These are phyloP conservation scores for Ceratotherium simum DNA, from an alignment of 2,113 vertebrate species.

Conservation along the genomic window DNA sequence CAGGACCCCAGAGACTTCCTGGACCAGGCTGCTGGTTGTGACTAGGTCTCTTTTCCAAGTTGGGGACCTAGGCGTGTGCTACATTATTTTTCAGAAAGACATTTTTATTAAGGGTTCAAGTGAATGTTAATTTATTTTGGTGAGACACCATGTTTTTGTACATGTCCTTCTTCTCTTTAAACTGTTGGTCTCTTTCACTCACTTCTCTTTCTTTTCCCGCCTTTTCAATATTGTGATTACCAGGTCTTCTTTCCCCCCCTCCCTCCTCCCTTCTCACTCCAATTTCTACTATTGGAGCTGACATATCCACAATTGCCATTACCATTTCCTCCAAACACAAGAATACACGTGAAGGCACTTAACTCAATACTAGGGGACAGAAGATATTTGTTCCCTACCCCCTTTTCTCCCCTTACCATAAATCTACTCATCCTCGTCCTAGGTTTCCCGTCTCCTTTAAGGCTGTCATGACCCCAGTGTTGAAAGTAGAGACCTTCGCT, in stretches of 20 bases:
- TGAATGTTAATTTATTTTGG: not conserved
- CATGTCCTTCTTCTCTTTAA: not conserved
- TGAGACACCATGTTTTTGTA: not conserved
- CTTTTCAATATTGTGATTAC: not conserved
- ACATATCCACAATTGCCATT: not conserved
- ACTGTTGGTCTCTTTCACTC: not conserved
- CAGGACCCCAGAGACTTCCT: not conserved
- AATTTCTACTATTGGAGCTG: accelerated
- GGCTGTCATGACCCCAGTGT: not conserved
- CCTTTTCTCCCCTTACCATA: accelerated
- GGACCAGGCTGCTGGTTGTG: not conserved
- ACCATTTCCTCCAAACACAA: not conserved
- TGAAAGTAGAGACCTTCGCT: not conserved
- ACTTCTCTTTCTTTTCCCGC: not conserved
- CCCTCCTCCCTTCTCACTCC: not conserved
- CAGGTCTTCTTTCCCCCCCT: not conserved
- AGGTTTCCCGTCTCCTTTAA: not conserved
- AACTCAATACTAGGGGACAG: not conserved
- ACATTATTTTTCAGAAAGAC: not conserved
- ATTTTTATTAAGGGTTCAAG: not conserved
- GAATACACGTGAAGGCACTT: not conserved
- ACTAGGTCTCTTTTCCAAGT: not conserved
- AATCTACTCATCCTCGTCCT: not conserved
- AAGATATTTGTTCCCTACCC: too few species aligned
- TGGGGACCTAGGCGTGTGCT: not conserved